These are phyloP conservation scores for Drepanosiphum platanoidis DNA, from an alignment of 2,888 invertebrate species.

Conservation along the genomic window DNA sequence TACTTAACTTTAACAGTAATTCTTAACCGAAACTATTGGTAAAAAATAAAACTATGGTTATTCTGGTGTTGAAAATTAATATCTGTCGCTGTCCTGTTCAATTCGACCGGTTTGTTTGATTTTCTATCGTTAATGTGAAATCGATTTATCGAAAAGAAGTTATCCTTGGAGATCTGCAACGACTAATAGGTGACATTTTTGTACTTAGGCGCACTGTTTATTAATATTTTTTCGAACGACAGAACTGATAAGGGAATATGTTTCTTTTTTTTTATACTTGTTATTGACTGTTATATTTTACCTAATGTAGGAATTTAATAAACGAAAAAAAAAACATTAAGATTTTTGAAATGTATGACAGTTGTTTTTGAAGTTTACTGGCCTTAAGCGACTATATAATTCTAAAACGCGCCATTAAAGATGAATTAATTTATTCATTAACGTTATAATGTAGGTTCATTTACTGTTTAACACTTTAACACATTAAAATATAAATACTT, in stretches of 20 bases:
- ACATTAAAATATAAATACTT: neutral
- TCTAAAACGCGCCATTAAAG: neutral
- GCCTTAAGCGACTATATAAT: neutral
- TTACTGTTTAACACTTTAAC: neutral
- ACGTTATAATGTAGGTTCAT: no score
- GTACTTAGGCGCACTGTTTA: neutral
- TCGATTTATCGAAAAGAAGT: constrained; percentile 35
- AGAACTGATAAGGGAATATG: neutral
- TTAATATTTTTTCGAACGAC: neutral
- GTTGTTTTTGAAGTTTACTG: neutral
- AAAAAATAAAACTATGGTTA: neutral
- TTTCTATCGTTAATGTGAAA: constrained; percentile 44
- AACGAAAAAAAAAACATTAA: no score
- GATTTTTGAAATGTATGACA: no score
- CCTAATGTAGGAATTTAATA: neutral
- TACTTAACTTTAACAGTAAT: constrained; percentile 16
- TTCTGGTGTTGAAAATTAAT: neutral
- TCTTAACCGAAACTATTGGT: neutral
- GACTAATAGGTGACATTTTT: constrained; percentile 46
- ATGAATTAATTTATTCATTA: neutral
- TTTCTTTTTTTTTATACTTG: neutral
- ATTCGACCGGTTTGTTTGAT: constrained; percentile 51
- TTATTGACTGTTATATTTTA: neutral
- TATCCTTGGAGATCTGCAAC: constrained; percentile 40
- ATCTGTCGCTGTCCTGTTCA: neutral